phyloP scores from a whole-genome alignment of 2,888 invertebrate species.

The Drosophila buzzatii region DNA sequence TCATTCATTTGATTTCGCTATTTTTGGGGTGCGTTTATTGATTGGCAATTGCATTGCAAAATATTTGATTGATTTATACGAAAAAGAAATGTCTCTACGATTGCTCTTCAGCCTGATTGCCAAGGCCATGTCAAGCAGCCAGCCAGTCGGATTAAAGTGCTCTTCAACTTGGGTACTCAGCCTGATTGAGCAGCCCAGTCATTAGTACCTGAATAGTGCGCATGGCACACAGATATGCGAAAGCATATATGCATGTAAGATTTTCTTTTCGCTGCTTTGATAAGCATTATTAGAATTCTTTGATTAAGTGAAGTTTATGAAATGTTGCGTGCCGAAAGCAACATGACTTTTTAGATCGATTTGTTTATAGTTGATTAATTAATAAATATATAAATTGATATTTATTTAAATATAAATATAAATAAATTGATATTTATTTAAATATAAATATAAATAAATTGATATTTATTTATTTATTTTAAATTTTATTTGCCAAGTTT shows the following conservation, averaged over 20 bases:
- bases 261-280: neutral
- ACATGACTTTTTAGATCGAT: neutral
- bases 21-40: conserved; percentile 53
- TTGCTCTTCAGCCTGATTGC: conserved; percentile 12
- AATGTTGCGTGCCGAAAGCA: neutral
- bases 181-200: neutral
- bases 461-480: no score
- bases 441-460: no score
- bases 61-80: conserved; percentile 55
- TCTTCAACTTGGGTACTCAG: conserved; percentile 7
- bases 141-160: conserved; percentile 10
- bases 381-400: no score
- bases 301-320: neutral
- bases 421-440: no score
- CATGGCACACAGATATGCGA: neutral
- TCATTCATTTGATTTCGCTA: conserved; percentile 1
- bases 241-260: neutral
- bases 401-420: no score
- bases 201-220: neutral
- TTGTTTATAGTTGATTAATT: neutral
- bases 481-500: no score
- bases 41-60: conserved; percentile 52
- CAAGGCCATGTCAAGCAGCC: conserved; percentile 29
- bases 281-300: neutral
- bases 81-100: neutral